phyloP scores from a whole-genome alignment of 2,797 vertebrate species.

The Meriones psammophilus region DNA sequence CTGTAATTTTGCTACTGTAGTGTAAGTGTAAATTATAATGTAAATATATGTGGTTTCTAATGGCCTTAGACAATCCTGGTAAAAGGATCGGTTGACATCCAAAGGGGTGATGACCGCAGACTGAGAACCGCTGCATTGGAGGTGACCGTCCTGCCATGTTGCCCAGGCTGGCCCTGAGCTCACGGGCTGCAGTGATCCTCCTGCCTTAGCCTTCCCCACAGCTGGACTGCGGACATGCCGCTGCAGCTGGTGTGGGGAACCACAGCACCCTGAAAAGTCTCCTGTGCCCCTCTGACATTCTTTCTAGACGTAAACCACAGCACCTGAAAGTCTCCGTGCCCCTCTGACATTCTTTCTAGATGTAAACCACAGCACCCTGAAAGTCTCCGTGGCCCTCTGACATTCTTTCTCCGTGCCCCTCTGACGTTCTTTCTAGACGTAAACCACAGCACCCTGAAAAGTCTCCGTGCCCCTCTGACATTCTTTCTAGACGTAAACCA shows the following conservation, averaged over 20 bases:
- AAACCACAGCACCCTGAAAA: no score
- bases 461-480: no score
- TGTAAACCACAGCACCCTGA: no score
- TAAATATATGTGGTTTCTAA: background rate
- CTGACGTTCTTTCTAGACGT: no score
- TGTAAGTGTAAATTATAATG: background rate
- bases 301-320: no score
- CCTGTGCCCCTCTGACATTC: background rate
- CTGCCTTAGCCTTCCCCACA: background rate
- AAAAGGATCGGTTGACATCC: background rate
- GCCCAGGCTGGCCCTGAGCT: background rate
- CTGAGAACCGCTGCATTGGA: background rate
- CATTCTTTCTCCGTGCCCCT: no score
- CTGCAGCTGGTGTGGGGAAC: background rate
- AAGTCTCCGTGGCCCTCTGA: no score
- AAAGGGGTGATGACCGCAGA: background rate
- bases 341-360: no score
- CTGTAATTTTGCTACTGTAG: background rate
- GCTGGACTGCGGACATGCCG: background rate
- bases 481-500: no score
- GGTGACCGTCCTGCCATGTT: background rate
- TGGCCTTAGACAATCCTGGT: background rate
- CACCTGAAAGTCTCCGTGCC: no score
- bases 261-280: background rate
- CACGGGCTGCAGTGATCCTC: background rate